A percentile compares a stretch with the other conserved stretches of the same genome.
These are phyloP conservation scores for Antechinus stuartii DNA, from an alignment of 2,113 vertebrate genomes.

Conservation along the genomic window DNA sequence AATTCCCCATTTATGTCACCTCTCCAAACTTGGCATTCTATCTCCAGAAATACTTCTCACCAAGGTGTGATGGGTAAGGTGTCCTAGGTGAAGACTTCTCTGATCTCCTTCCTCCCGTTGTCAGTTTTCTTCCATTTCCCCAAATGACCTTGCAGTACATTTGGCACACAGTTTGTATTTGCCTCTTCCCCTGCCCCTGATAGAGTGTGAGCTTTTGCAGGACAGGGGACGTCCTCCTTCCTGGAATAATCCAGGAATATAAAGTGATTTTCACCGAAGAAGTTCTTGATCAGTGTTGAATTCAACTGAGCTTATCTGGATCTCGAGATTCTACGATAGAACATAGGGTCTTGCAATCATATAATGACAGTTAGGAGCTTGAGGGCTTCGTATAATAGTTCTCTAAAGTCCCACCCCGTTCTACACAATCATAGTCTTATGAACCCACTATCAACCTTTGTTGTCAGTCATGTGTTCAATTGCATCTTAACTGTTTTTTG, in stretches of 20 bases:
- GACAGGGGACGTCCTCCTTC: background rate
- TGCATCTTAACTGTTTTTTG: background rate
- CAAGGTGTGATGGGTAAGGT: background rate
- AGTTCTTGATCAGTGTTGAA: background rate
- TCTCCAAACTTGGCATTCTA: background rate
- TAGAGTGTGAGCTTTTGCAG: background rate
- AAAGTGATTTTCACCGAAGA: background rate
- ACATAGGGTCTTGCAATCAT: background rate
- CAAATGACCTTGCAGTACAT: background rate
- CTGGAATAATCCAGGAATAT: background rate
- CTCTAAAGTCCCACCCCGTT: background rate
- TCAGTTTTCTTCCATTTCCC: background rate
- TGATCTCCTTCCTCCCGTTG: background rate
- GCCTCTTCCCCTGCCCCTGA: background rate
- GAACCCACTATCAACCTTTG: background rate
- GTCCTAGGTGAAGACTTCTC: background rate
- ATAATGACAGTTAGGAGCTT: background rate
- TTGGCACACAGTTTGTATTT: background rate
- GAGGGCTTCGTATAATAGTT: background rate
- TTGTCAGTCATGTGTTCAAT: background rate
- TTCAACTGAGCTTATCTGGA: background rate
- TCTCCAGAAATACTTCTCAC: background rate
- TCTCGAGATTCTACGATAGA: background rate
- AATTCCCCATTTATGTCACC: background rate
- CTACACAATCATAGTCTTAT: background rate